A percentile compares a stretch with the other conserved stretches of the same genome.
phyloP scores from a whole-genome alignment of 2,888 invertebrate species.

The Muschampia plurimacula region DNA sequence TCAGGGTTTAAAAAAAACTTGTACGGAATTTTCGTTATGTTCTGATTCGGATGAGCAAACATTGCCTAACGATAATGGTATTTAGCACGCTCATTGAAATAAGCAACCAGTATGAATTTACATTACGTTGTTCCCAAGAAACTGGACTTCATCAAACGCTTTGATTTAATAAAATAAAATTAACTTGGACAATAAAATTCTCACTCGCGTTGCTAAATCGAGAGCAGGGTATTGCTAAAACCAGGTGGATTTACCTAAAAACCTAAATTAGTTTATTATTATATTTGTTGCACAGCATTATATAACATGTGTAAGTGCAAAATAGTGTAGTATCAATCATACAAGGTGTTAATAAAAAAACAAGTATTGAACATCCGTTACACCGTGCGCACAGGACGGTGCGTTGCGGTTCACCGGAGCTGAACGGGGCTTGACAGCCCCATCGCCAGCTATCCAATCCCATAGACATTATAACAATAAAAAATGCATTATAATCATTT shows the following conservation, averaged over 20 bases:
- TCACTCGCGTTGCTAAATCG: slow-evolving; percentile 67
- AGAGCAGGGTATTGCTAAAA: slow-evolving; percentile 28
- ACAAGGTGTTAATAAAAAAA: slow-evolving; percentile 45
- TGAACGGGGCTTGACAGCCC: slow-evolving; percentile 70
- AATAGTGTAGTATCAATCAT: slow-evolving; percentile 7
- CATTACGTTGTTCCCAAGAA: not conserved
- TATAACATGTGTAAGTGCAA: slow-evolving; percentile 19
- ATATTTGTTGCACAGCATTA: slow-evolving; percentile 28
- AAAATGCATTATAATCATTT: slow-evolving; percentile 27
- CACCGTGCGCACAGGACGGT: slow-evolving; percentile 69
- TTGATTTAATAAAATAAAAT: not conserved
- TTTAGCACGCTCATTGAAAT: slow-evolving; percentile 24
- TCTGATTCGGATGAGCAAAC: slow-evolving; percentile 33
- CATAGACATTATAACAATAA: slow-evolving; percentile 48
- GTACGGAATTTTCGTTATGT: slow-evolving; percentile 24
- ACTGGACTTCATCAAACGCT: not conserved
- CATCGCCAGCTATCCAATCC: slow-evolving; percentile 54
- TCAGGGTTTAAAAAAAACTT: slow-evolving; percentile 6
- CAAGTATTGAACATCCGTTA: slow-evolving; percentile 75
- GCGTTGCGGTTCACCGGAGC: slow-evolving; percentile 80
- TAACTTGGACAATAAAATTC: slow-evolving; percentile 55
- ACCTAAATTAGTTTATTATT: slow-evolving; percentile 47
- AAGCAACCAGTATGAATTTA: not conserved
- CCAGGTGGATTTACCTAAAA: slow-evolving; percentile 57
- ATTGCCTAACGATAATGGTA: slow-evolving; percentile 27